Evolutionary conservation across 2,888 invertebrate genomes (phyloP).

Genomic region (Iphiclides podalirius): DNA sequence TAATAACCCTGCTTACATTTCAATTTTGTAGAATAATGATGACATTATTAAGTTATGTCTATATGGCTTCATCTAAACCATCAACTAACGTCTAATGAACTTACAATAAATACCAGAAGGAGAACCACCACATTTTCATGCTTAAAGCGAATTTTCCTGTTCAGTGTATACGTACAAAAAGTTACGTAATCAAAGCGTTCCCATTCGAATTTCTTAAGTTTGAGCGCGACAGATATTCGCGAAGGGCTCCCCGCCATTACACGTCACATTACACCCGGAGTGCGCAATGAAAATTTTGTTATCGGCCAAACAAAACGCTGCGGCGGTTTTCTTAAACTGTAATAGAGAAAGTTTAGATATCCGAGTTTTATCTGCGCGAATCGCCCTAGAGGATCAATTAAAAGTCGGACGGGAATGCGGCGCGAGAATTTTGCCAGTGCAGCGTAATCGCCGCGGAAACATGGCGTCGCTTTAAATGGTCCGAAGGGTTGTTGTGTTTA

Average conservation of each 20-base stretch:
- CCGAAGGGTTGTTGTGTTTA: slow-evolving; percentile 25
- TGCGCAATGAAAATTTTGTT: slow-evolving; percentile 64
- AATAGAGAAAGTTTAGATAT: slow-evolving; percentile 78
- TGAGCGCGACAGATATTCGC: slow-evolving; percentile 7
- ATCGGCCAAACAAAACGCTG: slow-evolving; percentile 65
- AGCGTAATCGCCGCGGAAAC: slow-evolving; percentile 40
- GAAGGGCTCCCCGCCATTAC: slow-evolving; percentile 38
- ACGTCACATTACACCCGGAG: slow-evolving; percentile 46
- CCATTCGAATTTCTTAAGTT: neutral
- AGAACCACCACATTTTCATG: no score
- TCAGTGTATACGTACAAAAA: no score
- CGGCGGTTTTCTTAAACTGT: slow-evolving; percentile 75
- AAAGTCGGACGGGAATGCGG: slow-evolving; percentile 68
- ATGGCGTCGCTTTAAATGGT: no score
- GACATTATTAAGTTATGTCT: no score
- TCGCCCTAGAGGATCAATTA: slow-evolving; percentile 81
- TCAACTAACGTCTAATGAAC: no score
- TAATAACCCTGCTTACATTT: no score
- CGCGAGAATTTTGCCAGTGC: slow-evolving; percentile 64
- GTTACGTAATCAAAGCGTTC: no score
- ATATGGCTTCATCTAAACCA: no score
- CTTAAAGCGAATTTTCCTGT: no score
- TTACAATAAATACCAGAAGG: no score
- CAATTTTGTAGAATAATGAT: no score
- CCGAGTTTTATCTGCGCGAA: slow-evolving; percentile 68